Conservation (phyloP, 2,888 invertebrate genomes). For the Taphrorychus bicolor region DNA sequence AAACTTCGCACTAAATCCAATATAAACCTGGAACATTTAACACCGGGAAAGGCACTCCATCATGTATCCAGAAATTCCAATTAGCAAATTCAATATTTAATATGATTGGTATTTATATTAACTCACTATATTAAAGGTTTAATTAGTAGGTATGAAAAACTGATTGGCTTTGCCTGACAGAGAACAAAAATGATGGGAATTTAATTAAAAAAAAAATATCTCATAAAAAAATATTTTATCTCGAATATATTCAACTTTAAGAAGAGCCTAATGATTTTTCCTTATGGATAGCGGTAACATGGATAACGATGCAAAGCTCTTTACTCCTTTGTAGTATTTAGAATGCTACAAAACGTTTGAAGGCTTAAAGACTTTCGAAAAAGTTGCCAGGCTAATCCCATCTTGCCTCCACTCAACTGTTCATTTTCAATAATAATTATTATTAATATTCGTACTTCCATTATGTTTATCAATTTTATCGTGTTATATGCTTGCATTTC, state of each 20-base stretch:
- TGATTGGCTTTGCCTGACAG: neutral
- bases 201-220: neutral
- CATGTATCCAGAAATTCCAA: constrained; percentile 12
- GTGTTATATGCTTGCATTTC: constrained; percentile 32
- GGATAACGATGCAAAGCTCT: too few relatives aligned
- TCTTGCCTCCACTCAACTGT: neutral
- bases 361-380: too few relatives aligned
- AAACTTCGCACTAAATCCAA: too few relatives aligned
- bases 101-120: constrained; percentile 25
- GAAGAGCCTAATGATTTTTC: too few relatives aligned
- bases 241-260: too few relatives aligned
- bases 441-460: constrained; percentile 38
- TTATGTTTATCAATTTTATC: constrained; percentile 39
- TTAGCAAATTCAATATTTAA: constrained; percentile 16
- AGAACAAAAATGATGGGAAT: neutral
- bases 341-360: too few relatives aligned
- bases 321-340: too few relatives aligned
- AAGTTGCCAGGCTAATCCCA: too few relatives aligned
- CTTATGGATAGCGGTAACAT: too few relatives aligned
- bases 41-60: constrained; percentile 12
- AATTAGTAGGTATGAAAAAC: constrained; percentile 3
- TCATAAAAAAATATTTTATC: neutral
- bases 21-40: too few relatives aligned
- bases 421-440: neutral
- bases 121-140: constrained; percentile 4